These are phyloP conservation scores for Calvadosia cruxmelitensis DNA, from an alignment of 30 jellyfish, hydroid and myxozoan species.

Conservation along the genomic window DNA sequence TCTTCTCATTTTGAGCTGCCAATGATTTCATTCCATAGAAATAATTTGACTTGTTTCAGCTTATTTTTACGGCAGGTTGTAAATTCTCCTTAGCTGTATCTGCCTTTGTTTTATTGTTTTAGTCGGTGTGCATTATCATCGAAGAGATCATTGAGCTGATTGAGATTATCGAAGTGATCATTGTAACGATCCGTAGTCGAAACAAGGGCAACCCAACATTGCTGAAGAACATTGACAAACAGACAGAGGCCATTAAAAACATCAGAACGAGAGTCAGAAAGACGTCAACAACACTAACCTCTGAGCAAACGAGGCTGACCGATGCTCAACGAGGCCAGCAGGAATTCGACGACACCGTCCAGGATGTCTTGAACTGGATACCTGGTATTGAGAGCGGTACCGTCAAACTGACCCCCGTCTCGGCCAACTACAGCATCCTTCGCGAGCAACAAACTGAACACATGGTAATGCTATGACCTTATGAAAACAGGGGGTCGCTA, in stretches of 20 bases:
- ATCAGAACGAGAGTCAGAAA: constrained; percentile 15
- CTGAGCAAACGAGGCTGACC: constrained; percentile 37
- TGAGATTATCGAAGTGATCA: constrained; percentile 42
- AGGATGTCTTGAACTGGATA: constrained; percentile 35
- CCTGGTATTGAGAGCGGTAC: constrained; percentile 54
- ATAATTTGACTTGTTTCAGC: no score
- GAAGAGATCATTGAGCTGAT: constrained; percentile 64
- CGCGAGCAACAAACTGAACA: constrained; percentile 43
- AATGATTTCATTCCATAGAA: no score
- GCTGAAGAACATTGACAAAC: constrained; percentile 21
- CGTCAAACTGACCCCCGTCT: constrained; percentile 65
- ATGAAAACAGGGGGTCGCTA: no score
- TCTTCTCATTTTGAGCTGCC: no score
- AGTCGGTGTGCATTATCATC: constrained; percentile 45
- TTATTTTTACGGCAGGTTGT: no score
- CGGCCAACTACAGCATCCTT: constrained; percentile 60
- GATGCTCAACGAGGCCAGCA: constrained; percentile 15
- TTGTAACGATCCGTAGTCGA: constrained; percentile 21
- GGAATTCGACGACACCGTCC: constrained; percentile 28
- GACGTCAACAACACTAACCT: constrained; percentile 17
- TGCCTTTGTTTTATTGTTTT: neutral
- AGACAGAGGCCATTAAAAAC: constrained; percentile 28
- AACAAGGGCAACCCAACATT: constrained; percentile 29
- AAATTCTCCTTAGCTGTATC: no score
- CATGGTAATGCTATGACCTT: constrained; percentile 11